Base-by-base conservation (phyloP, 1,140 invertebrate species). In the Homalodisca vitripennis region DNA sequence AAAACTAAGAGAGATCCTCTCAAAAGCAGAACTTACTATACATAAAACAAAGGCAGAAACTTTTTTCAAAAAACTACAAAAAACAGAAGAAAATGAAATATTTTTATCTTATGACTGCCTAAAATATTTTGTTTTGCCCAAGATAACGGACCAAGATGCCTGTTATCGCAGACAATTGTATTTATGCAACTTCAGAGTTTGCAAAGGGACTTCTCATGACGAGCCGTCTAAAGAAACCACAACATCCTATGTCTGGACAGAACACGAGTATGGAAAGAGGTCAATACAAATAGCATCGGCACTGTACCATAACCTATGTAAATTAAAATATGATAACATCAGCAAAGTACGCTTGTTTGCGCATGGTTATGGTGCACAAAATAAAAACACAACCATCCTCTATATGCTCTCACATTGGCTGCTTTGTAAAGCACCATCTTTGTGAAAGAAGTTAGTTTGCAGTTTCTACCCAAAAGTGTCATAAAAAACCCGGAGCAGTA, bases 391-490 rank as follows among this genome's bases (percentile, higher is more conserved):
- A 22, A 69, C 51, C 47, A 64, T 66, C 27, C 30, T 70, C 22
- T 72, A 31, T 24, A 27, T 77, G 76, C 67, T 74, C 17, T 70
- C 48, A 3, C 71, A 74, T 57, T 74, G 67, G 73, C 48, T 75
- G 12, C 71, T 55, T 46, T 31, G 34, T 55, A 63, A 74, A 71
- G 71, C 72, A n/a, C 68, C 12, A 26, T 27, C 46, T 74, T 60
- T 27, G 77, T 3, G 71, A 73, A 48, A 47, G 64, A 60, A 57
- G 77, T 26, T 72, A 75, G 70, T 17, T 76, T 71, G 69, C 22
- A 32, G 26, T 46, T 74, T 47, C 71, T 69, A 68, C 71, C 67
- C 20, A 63, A 70, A 66, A 66, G 69, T 46, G 73, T 67, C 2
- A 69, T 75, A 47, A 60, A 48, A 47, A 70, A 69, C 27, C 63